Conservation (phyloP, 2,797 vertebrate genomes). For the Cichlasoma orientale region DNA sequence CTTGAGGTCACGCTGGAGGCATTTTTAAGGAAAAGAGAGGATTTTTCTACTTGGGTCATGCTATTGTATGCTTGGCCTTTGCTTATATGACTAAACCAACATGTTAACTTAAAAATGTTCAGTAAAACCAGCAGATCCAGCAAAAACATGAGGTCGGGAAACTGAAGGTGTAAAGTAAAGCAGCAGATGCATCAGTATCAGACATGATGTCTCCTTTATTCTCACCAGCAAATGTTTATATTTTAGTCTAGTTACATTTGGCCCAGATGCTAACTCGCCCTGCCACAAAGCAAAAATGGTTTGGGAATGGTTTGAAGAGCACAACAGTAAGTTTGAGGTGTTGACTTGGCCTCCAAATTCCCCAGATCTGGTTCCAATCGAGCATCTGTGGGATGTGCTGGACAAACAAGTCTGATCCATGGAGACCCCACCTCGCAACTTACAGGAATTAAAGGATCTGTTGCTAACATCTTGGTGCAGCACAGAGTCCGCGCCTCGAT, state of each 20-base stretch:
- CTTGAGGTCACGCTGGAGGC: neutral
- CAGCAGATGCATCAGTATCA: neutral
- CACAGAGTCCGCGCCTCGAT: too few relatives aligned
- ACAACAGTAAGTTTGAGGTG: too few relatives aligned
- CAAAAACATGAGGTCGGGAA: neutral
- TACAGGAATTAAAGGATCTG: too few relatives aligned
- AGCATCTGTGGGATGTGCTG: too few relatives aligned
- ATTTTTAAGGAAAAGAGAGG: neutral
- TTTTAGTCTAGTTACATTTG: neutral
- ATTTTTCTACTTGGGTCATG: neutral
- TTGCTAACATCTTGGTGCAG: too few relatives aligned
- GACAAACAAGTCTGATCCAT: too few relatives aligned
- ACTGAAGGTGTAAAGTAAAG: neutral
- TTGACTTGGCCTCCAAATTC: too few relatives aligned
- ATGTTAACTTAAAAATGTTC: neutral
- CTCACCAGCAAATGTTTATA: neutral
- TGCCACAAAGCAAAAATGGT: too few relatives aligned
- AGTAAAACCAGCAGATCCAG: neutral
- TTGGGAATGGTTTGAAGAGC: too few relatives aligned
- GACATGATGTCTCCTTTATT: accelerated
- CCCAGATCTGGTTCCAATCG: too few relatives aligned
- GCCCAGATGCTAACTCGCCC: neutral
- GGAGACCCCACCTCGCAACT: too few relatives aligned
- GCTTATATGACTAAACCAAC: neutral
- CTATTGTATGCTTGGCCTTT: neutral